A percentile compares a stretch with the other conserved stretches of the same genome.
Conservation (phyloP, 2,113 vertebrate genomes). For the Trichomycterus rosablanca region DNA sequence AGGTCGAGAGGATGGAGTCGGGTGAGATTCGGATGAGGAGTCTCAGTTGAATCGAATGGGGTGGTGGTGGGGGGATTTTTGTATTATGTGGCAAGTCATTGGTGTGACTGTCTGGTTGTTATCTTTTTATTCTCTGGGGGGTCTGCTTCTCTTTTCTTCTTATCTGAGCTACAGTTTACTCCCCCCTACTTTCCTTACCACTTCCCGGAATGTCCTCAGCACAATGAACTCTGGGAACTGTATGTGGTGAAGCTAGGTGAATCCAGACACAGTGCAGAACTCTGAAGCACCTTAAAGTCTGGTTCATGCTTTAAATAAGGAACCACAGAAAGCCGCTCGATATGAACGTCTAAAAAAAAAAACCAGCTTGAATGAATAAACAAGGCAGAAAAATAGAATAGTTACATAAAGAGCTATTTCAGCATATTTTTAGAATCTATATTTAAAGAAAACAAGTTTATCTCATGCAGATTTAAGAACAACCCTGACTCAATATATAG, state of each 20-base stretch:
- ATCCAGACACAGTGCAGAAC: conserved; percentile 28
- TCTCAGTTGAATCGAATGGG: conserved; percentile 5
- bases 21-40: conserved; percentile 59
- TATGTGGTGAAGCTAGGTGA: conserved; percentile 56
- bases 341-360: no score
- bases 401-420: no score
- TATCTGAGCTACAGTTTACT: conserved; percentile 45
- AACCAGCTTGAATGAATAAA: no score
- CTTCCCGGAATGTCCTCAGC: conserved; percentile 63
- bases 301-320: no score
- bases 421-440: no score
- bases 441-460: no score
- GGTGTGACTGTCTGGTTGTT: conserved; percentile 67
- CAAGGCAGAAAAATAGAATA: no score
- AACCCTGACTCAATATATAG: no score
- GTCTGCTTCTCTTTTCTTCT: conserved; percentile 50
- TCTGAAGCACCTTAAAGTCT: no score
- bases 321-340: no score
- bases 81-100: conserved; percentile 67
- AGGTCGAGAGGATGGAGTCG: conserved; percentile 56
- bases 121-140: conserved; percentile 52
- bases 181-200: neutral
- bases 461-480: no score
- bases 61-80: conserved; percentile 55
- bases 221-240: conserved; percentile 39